Evolutionary conservation across 2,113 vertebrate genomes (phyloP), one percentile per base, ranked within the genome.

Genomic region (Eclectus roratus): DNA sequence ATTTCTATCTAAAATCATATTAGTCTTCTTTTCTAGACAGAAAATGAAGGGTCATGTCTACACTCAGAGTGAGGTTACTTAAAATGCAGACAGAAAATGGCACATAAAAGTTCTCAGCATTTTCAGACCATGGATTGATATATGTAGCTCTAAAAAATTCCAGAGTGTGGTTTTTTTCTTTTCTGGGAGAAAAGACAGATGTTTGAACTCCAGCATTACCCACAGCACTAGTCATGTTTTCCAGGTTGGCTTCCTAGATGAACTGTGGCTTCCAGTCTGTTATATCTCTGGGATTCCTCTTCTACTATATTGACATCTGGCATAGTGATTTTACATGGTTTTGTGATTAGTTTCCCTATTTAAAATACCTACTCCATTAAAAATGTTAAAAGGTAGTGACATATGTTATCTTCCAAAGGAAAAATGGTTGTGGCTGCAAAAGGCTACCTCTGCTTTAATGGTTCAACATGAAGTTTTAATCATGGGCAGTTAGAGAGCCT

Each of bases 21-120:
- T 88, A 87, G 80, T 93, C 65, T 86, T 74, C 60, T 86, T 93
- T 91, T 95, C 72, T 88, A 93, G 90, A 91, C 95, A 92, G 77
- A 92, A 95, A 95, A 52, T 41, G 85, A 91, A 93, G 64, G 86
- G 24, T 65, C 15, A 6, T 41, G 64, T 86, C 92, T 96, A 29
- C 46, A n/a, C 52, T 94, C 27, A 31, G 50, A 83, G 15, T 39
- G 82, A 88, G 15, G 47, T 80, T 85, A 74, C 60, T 91, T 86
- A 86, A 90, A 83, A 95, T 74, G 65, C 82, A 96, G 93, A 85
- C 82, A 80, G 76, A 91, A 94, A 88, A 84, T 55, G 50, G 7
- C 7, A 60, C 7, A 1, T 87, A 25, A 29, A 88, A 52, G 23
- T 58, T 80, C 63, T 77, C 64, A 65, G 52, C 17, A 10, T 88